Percentiles rank a stretch among this genome's conserved stretches.
These are phyloP conservation scores for Triops cancriformis DNA, from an alignment of 1,140 invertebrate species.

Conservation along the genomic window DNA sequence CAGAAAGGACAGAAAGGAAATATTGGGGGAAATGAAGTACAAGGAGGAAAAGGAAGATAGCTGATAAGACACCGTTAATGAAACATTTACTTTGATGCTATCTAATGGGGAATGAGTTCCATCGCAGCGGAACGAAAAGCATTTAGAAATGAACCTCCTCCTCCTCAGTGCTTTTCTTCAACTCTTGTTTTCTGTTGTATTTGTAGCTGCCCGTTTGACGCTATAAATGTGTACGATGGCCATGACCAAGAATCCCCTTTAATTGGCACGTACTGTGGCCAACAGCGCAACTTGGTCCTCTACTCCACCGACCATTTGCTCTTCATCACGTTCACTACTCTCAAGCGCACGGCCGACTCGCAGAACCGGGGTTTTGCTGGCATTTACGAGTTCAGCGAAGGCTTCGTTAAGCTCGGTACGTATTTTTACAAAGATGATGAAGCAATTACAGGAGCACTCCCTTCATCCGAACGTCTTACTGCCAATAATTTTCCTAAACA, in stretches of 20 bases:
- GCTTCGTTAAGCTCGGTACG: slow-evolving; percentile 89
- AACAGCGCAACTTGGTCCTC: slow-evolving; percentile 87
- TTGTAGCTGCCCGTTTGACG: slow-evolving; percentile 94
- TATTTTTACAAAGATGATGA: slow-evolving; percentile 23
- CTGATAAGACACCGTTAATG: too few relatives aligned
- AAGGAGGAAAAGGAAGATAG: too few relatives aligned
- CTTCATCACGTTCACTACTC: slow-evolving; percentile 79
- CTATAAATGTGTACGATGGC: slow-evolving; percentile 93
- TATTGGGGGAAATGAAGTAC: too few relatives aligned
- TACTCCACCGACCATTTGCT: slow-evolving; percentile 85
- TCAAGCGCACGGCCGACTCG: slow-evolving; percentile 76
- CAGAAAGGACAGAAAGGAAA: too few relatives aligned
- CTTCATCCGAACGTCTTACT: not conserved
- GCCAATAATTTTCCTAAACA: not conserved
- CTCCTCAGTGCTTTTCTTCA: too few relatives aligned
- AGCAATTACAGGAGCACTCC: not conserved
- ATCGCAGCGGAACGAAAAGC: too few relatives aligned
- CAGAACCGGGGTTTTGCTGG: slow-evolving; percentile 92
- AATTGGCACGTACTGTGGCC: slow-evolving; percentile 96
- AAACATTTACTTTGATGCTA: too few relatives aligned
- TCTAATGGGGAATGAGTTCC: too few relatives aligned
- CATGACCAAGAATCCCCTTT: slow-evolving; percentile 69
- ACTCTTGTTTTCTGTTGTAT: slow-evolving; percentile 24
- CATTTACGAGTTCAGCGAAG: slow-evolving; percentile 91
- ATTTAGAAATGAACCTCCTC: too few relatives aligned